phyloP scores from a whole-genome alignment of 2,888 invertebrate genomes.

The Xanthostigma xanthostigma region DNA sequence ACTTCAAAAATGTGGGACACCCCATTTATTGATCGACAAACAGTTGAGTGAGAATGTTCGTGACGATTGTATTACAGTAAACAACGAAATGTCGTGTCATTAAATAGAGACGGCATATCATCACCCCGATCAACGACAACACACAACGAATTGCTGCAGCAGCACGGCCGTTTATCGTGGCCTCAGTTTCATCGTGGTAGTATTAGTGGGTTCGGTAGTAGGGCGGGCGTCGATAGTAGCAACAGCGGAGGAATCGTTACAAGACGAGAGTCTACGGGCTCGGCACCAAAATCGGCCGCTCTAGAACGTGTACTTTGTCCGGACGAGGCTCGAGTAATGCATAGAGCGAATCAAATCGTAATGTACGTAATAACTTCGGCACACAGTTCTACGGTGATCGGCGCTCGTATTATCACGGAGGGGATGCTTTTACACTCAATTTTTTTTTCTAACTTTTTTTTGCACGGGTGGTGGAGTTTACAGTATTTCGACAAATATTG shows the following conservation, averaged over 20 bases:
- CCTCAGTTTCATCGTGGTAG: conserved; percentile 29
- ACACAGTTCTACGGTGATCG: not conserved
- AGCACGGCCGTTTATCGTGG: conserved; percentile 39
- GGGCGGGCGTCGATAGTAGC: conserved; percentile 22
- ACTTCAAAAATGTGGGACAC: too few species aligned
- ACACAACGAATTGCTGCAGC: too few species aligned
- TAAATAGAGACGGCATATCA: conserved; percentile 21
- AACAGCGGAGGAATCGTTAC: conserved; percentile 26
- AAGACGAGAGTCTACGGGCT: conserved; percentile 26
- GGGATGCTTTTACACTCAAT: conserved; percentile 12
- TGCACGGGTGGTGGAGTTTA: conserved; percentile 12
- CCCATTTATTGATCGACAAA: too few species aligned
- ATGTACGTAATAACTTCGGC: conserved; percentile 47
- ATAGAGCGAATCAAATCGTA: conserved; percentile 74
- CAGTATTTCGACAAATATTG: not conserved
- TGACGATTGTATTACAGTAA: conserved; percentile 19
- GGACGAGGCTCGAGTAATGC: conserved; percentile 67
- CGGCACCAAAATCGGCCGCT: conserved; percentile 28
- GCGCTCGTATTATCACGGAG: not conserved
- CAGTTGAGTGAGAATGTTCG: too few species aligned
- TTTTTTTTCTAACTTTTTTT: conserved; percentile 28
- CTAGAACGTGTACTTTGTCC: conserved; percentile 47
- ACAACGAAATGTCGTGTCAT: conserved; percentile 26
- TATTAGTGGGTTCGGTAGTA: conserved; percentile 8
- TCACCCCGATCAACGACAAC: too few species aligned